Percentiles rank a stretch among this genome's conserved stretches.
Conservation (phyloP, 2,888 invertebrate genomes). For the Stenurella melanura region DNA sequence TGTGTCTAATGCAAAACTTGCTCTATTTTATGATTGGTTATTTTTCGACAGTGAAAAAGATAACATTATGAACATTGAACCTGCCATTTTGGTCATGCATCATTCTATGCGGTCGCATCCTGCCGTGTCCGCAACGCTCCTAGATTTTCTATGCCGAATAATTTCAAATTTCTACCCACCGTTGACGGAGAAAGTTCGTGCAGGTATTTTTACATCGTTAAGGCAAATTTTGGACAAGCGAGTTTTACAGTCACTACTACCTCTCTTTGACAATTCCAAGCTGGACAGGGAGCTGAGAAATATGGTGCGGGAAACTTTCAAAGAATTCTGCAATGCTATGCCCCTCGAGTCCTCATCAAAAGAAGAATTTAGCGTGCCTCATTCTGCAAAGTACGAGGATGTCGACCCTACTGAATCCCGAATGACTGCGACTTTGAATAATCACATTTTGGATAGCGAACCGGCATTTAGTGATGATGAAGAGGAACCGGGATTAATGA, state of each 20-base stretch:
- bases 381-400: conserved; percentile 62
- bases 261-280: conserved; percentile 91
- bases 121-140: conserved; percentile 89
- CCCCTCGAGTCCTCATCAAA: conserved; percentile 67
- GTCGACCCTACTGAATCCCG: conserved; percentile 42
- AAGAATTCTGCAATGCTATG: conserved; percentile 83
- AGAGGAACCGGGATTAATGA: conserved; percentile 76
- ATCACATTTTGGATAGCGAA: conserved; percentile 78
- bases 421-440: conserved; percentile 65
- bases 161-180: conserved; percentile 91
- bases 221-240: conserved; percentile 93
- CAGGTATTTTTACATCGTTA: conserved; percentile 88
- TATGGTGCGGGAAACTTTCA: conserved; percentile 92
- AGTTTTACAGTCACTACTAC: conserved; percentile 89
- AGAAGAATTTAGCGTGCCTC: conserved; percentile 57
- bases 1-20: conserved; percentile 92
- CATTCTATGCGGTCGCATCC: conserved; percentile 95
- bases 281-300: conserved; percentile 88
- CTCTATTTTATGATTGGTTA: conserved; percentile 95
- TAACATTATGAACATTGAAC: conserved; percentile 97
- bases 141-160: conserved; percentile 94
- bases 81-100: conserved; percentile 94
- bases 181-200: conserved; percentile 85
- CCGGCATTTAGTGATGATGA: conserved; percentile 92
- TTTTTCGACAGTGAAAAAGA: conserved; percentile 93